These are phyloP conservation scores for Arge pagana DNA, from an alignment of 2,888 invertebrate genomes.

Conservation along the genomic window DNA sequence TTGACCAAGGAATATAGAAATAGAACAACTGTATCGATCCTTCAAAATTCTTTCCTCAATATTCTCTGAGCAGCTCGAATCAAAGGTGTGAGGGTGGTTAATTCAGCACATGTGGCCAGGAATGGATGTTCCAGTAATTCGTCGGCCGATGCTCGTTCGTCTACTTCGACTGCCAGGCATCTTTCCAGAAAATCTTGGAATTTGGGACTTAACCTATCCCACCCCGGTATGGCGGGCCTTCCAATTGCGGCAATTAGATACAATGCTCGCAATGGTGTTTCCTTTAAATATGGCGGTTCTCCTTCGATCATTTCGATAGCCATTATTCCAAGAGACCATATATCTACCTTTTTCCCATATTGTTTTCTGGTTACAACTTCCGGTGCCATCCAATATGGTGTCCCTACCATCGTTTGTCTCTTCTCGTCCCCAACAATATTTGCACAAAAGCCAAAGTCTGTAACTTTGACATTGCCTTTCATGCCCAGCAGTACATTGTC, in stretches of 20 bases:
- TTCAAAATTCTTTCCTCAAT: conserved; percentile 65
- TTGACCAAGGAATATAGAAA: too few relatives aligned
- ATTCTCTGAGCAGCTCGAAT: conserved; percentile 91
- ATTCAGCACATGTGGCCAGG: conserved; percentile 77
- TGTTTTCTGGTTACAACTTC: conserved; percentile 91
- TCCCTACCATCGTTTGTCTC: conserved; percentile 97
- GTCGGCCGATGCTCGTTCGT: conserved; percentile 74
- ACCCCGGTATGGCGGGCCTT: conserved; percentile 85
- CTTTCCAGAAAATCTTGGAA: conserved; percentile 84
- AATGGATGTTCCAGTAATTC: conserved; percentile 82
- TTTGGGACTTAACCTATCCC: conserved; percentile 76
- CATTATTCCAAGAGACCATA: conserved; percentile 98
- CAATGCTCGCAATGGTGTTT: conserved; percentile 88
- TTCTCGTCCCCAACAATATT: conserved; percentile 94
- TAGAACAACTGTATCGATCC: too few relatives aligned
- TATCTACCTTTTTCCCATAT: conserved; percentile 92
- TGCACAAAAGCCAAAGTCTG: conserved; percentile 98
- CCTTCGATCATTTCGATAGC: conserved; percentile 97
- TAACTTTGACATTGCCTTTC: conserved; percentile 90
- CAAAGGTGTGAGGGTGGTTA: conserved; percentile 82
- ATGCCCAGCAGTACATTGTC: conserved; percentile 94
- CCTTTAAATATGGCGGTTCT: conserved; percentile 95
- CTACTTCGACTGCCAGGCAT: conserved; percentile 86
- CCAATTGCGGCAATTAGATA: conserved; percentile 96
- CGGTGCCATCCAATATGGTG: conserved; percentile 98